Base-by-base conservation (phyloP, 2,113 vertebrate genomes). In the Perognathus longimembris region DNA sequence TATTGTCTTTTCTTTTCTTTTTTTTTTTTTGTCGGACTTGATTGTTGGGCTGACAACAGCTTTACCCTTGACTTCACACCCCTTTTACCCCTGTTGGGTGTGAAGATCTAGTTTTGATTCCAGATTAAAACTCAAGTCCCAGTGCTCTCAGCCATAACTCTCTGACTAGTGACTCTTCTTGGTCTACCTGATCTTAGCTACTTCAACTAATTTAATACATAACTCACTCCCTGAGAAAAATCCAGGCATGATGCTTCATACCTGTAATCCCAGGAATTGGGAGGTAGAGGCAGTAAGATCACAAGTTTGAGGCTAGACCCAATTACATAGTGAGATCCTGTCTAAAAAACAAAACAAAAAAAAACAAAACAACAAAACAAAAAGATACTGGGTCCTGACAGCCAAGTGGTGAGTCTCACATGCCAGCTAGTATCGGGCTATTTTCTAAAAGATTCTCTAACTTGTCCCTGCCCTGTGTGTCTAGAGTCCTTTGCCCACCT, bases 11-110 rank as follows among this genome's bases (percentile, higher is more conserved):
- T n/a, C n/a, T n/a, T n/a, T n/a, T n/a, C n/a, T n/a, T n/a, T n/a
- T n/a, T n/a, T n/a, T 67, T 70, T 17, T 79, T 79, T 88, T 54
- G 30, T 57, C 64, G 42, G 34, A 69, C 64, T 76, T 77, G 63
- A 42, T 38, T 42, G 36, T 66, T 78, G 24, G 57, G 40, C 7
- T 22, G 79, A 57, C 26, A 80, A 18, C 80, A 64, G 14, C 1
- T 67, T 90, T 90, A 20, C 73, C 59, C 57, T 88, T 92, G 95
- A 57, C 64, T 78, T 90, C n/a, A 85, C 32, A 70, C 3, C 18
- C 40, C 70, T 24, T 24, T 92, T 20, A 89, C 17, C 50, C 26
- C 22, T 6, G 26, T 80, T 64, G 42, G 18, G 63, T 69, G 57
- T 83, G 24, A 22, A 57, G 11, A 73, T 76, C 6, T 3, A 57